Evolutionary conservation across 2,888 invertebrate species (phyloP), one percentile per base, ranked within the genome.

Genomic region (Liposcelis brunnea): DNA sequence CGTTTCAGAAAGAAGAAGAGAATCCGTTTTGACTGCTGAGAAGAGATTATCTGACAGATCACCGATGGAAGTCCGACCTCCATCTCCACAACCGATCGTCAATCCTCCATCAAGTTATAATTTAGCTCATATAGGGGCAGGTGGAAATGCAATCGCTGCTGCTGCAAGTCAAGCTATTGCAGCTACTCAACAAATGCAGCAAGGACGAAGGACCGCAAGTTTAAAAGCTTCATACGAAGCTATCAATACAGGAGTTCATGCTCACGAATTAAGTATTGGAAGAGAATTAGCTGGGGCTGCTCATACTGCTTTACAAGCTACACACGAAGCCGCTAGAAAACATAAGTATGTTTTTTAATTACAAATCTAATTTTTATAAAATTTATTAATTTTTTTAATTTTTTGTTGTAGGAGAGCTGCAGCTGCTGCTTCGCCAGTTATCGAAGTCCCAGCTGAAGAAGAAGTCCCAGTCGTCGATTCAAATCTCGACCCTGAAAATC

Each of bases 111-210:
- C 71, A 3, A 69, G 75, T 31, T 84, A 83, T 55, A 74, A 73
- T 54, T 65, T 89, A 43, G 83, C 85, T 11, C 86, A 87, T 54
- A 76, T 81, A 55, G 82, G 83, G n/a, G 85, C 86, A 1, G 86
- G 84, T 10, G 73, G 80, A 46, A 83, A 82, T 55, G 87, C 91
- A 1, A 87, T 94, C 46, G 91, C 87, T 0, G 89, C 85, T 0
- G 93, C 94, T 1, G 94, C 93, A 1, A 90, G 90, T 16, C 91
- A 94, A 61, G 94, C 94, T 0, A 93, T 95, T 49, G 91, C 87
- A 4, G 91, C 91, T 1, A 94, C 95, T 2, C 93, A 94, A 57
- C 85, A 85, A 76, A 89, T 93, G 86, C 86, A 86, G 57, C 90
- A 91, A 55, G 94, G 94, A 0, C 72, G 95, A 38, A 74, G 94